Evolutionary conservation across 2,797 vertebrate species (phyloP).

Genomic region (Siniperca undulata): DNA sequence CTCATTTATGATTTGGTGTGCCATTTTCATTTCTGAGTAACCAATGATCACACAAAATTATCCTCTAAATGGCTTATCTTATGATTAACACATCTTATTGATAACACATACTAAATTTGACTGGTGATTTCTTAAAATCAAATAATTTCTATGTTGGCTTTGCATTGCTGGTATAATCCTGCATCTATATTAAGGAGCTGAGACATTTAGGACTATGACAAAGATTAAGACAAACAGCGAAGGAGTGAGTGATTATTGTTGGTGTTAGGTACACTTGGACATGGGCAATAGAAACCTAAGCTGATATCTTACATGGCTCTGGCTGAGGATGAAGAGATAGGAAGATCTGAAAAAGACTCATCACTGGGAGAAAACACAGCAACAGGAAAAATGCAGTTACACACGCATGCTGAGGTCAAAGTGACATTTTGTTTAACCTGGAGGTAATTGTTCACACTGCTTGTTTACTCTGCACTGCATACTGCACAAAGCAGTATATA

Average conservation of each 20-base stretch:
- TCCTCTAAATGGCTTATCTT: conserved; percentile 9
- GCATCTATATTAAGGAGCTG: conserved; percentile 49
- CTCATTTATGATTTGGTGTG: conserved; percentile 52
- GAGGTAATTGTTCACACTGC: background rate
- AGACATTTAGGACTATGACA: conserved; percentile 61
- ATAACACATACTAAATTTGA: conserved; percentile 24
- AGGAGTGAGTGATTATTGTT: conserved; percentile 36
- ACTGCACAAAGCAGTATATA: background rate
- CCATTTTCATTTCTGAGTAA: conserved; percentile 18
- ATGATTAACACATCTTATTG: conserved; percentile 17
- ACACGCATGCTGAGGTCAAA: conserved; percentile 37
- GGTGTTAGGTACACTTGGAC: conserved; percentile 45
- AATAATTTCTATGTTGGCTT: conserved; percentile 51
- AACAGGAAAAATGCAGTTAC: conserved; percentile 62
- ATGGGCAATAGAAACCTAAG: conserved; percentile 4
- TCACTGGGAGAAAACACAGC: conserved; percentile 80
- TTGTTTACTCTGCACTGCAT: background rate
- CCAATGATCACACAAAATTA: conserved; percentile 31
- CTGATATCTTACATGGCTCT: conserved; percentile 80
- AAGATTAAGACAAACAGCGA: conserved; percentile 38
- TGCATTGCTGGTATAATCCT: conserved; percentile 53
- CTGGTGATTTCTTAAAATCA: conserved; percentile 34
- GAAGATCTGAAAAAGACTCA: conserved; percentile 73
- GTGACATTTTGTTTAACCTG: background rate
- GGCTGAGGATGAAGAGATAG: conserved; percentile 76